Conservation (phyloP, 2,888 invertebrate species). For the Meta bourneti region DNA sequence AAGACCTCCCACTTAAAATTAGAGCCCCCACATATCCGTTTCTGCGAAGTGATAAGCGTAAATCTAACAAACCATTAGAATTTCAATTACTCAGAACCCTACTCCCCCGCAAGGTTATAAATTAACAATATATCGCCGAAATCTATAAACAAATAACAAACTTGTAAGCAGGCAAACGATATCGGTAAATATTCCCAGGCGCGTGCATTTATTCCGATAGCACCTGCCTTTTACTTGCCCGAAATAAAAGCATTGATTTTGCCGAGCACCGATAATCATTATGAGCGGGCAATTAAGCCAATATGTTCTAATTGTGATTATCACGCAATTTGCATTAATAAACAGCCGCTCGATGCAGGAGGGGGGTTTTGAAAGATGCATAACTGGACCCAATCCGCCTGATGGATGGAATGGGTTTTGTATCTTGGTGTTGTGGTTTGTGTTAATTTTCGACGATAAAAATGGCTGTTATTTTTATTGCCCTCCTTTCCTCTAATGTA, state of each 20-base stretch:
- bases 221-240: slow-evolving; percentile 66
- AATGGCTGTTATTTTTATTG: too few relatives aligned
- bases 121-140: slow-evolving; percentile 64
- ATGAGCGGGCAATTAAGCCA: slow-evolving; percentile 72
- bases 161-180: slow-evolving; percentile 26
- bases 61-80: slow-evolving; percentile 59
- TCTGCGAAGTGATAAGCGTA: slow-evolving; percentile 29
- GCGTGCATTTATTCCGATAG: slow-evolving; percentile 33
- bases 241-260: slow-evolving; percentile 57
- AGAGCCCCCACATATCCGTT: background rate
- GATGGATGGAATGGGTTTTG: too few relatives aligned
- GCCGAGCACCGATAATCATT: slow-evolving; percentile 70
- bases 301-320: slow-evolving; percentile 75
- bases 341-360: slow-evolving; percentile 29
- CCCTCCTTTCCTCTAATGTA: too few relatives aligned
- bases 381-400: too few relatives aligned
- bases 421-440: too few relatives aligned
- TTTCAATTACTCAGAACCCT: slow-evolving; percentile 35
- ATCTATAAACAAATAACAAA: slow-evolving; percentile 74
- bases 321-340: slow-evolving; percentile 74
- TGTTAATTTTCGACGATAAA: too few relatives aligned
- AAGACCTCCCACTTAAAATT: background rate
- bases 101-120: slow-evolving; percentile 23
- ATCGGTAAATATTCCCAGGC: slow-evolving; percentile 61
- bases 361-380: too few relatives aligned